Conservation (phyloP, 2,888 invertebrate genomes). For the Laothoe populi region DNA sequence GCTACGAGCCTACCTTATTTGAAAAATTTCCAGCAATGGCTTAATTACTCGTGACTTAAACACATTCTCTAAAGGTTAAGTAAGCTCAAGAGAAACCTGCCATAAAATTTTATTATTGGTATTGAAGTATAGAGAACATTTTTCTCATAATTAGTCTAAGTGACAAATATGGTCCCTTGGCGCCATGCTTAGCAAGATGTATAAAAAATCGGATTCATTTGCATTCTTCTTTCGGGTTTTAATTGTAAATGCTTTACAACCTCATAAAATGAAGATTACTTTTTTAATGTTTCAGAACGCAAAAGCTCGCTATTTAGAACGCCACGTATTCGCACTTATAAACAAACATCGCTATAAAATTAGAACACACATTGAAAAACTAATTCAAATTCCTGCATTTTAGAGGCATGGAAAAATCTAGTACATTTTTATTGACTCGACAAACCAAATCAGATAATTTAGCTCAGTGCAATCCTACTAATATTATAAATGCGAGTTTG, state of each 20-base stretch:
- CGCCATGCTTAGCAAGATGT: neutral
- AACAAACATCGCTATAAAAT: slow-evolving; percentile 18
- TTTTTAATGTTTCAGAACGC: slow-evolving; percentile 16
- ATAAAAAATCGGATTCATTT: slow-evolving; percentile 9
- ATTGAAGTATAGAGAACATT: too few relatives aligned
- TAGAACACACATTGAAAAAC: slow-evolving; percentile 12
- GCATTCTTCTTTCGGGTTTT: slow-evolving; percentile 20
- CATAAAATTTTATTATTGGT: too few relatives aligned
- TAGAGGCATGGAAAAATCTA: slow-evolving; percentile 17
- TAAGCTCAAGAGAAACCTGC: too few relatives aligned
- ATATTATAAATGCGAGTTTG: too few relatives aligned
- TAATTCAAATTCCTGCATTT: slow-evolving; percentile 20
- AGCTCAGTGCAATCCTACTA: too few relatives aligned
- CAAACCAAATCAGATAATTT: neutral
- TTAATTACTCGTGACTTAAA: too few relatives aligned
- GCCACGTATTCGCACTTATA: slow-evolving; percentile 22
- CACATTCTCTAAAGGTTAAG: too few relatives aligned
- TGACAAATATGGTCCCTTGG: too few relatives aligned
- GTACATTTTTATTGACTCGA: neutral
- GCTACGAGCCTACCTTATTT: too few relatives aligned
- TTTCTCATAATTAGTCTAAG: too few relatives aligned
- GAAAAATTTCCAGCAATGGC: too few relatives aligned
- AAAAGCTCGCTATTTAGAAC: slow-evolving; percentile 19
- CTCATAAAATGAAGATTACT: slow-evolving; percentile 18
- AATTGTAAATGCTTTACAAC: slow-evolving; percentile 22